Evolutionary conservation across 2,797 vertebrate species (phyloP), one percentile per base, ranked within the genome.

Genomic region (Ptychadena robeensis): DNA sequence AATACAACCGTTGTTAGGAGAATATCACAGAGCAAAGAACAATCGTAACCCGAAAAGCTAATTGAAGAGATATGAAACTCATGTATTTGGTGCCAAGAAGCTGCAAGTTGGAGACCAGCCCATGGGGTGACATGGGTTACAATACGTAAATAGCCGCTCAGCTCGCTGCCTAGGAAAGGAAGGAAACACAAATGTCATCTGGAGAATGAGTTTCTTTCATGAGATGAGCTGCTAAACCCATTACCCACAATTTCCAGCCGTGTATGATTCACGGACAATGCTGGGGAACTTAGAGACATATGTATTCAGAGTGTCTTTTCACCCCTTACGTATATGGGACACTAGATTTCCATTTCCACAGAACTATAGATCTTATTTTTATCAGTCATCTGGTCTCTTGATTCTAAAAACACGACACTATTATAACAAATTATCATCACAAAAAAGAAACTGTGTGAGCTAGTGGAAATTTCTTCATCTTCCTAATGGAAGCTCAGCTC

Each of bases 101-200:
- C 34, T 7, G 35, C 30, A 6, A 35, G 4, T 27, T 12, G 8
- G 22, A 15, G 14, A 12, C 15, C 32, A 73, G 14, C 3, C 15
- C 25, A 18, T 37, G 38, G n/a, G n/a, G 12, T 30, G 59, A 75
- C 57, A 57, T 22, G 2, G 1, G 40, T 14, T 40, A 14, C 3
- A 22, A 40, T 5, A 25, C 63, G 63, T 59, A 27, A 9, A 73
- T 22, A 12, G 31, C 31, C 67, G 0, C 4, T 28, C 44, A n/a
- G 5, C 11, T 32, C 9, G 64, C 57, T 12, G 59, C 14, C 30
- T 32, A 25, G 35, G 40, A 67, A 28, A 7, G 38, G 38, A 66
- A 67, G 59, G 70, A 81, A 81, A 27, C 30, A 9, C 9, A 66
- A 66, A 81, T 27, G 81, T 76, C 81, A 82, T 77, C n/a, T 69